phyloP scores from a whole-genome alignment of 1,140 invertebrate species.

The Vollenhovia emeryi region DNA sequence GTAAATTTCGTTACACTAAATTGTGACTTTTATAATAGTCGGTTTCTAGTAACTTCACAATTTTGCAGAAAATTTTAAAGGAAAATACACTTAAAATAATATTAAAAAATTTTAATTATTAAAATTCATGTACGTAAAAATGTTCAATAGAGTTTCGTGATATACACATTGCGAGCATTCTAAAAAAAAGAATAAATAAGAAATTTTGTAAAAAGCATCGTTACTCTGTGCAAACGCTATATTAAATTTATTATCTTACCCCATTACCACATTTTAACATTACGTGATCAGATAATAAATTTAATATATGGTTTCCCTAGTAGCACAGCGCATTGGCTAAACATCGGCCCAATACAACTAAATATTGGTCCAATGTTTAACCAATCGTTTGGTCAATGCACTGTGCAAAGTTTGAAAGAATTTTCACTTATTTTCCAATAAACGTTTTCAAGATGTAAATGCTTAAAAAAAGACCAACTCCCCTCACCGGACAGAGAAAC shows the following conservation, averaged over 20 bases:
- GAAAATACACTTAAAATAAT: too few species aligned
- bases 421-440: background rate
- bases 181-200: too few species aligned
- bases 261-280: too few species aligned
- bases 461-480: background rate
- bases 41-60: background rate
- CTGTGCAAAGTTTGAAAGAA: background rate
- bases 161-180: background rate
- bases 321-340: too few species aligned
- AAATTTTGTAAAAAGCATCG: too few species aligned
- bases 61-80: background rate
- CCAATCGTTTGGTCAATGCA: too few species aligned
- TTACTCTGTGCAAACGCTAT: too few species aligned
- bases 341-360: too few species aligned
- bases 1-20: background rate
- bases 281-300: background rate
- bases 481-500: background rate
- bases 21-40: background rate
- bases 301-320: too few species aligned
- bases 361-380: too few species aligned
- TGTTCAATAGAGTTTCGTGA: background rate
- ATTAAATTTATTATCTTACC: too few species aligned
- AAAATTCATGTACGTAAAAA: background rate
- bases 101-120: background rate
- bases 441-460: background rate